phyloP scores from a whole-genome alignment of 2,888 invertebrate species.

The Cantharis rufa region DNA sequence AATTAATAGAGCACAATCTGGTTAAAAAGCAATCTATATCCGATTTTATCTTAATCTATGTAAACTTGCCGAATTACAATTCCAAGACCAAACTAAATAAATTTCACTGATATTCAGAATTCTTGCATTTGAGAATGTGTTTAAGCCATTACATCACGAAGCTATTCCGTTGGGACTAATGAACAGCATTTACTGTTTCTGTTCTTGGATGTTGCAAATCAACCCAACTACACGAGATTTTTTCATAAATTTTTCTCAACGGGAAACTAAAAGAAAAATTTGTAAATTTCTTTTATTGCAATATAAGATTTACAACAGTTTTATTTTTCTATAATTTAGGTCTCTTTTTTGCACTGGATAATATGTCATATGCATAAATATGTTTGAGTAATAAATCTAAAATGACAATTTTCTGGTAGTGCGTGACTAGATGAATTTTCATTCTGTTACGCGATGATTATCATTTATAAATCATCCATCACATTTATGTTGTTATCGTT shows the following conservation, averaged over 20 bases:
- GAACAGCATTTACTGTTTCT: neutral
- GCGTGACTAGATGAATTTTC: neutral
- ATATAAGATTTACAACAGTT: no score
- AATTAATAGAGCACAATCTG: neutral
- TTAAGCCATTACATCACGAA: neutral
- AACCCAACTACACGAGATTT: neutral
- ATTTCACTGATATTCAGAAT: neutral
- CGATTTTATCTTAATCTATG: neutral
- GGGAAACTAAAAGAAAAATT: neutral
- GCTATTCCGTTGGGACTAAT: neutral
- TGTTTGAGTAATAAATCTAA: neutral
- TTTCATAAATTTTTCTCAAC: neutral
- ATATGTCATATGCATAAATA: neutral
- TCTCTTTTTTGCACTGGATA: neutral
- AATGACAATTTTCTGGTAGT: neutral
- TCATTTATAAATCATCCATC: neutral
- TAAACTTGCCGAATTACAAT: neutral
- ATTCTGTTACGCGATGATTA: neutral
- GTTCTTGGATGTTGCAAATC: neutral
- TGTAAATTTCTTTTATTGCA: neutral
- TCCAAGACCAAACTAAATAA: neutral
- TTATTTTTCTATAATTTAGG: no score
- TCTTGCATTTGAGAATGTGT: neutral
- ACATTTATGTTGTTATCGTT: neutral
- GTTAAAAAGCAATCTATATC: neutral